Base-by-base conservation (phyloP, 2,888 invertebrate species). In the Drosophila buzzatii region DNA sequence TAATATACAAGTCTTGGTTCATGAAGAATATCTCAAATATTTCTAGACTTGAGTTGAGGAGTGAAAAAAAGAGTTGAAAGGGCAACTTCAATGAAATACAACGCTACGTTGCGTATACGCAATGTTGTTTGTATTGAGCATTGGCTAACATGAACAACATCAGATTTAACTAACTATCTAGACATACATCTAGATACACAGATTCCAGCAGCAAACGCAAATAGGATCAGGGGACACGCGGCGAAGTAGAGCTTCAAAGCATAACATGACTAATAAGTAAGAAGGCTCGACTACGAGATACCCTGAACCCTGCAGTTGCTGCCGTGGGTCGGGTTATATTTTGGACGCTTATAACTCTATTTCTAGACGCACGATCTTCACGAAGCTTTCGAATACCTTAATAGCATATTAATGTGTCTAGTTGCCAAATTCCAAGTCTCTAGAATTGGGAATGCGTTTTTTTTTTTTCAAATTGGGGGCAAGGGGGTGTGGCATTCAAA, bases 81-180 rank as follows among this genome's bases (percentile, higher is more conserved):
- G 16, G 47, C 16, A 47, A 9, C 47, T 14, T 8, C 8, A 49
- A 49, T 10, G 2, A 5, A n/a, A 18, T 9, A 12, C 18, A n/a
- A 3, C 1, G 6, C 31, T 1, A 44, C 41, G 20, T 4, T 23
- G 80, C 85, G 85, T 83, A 79, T 85, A 83, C 85, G 85, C 77
- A 83, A 85, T 77, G 80, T 72, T 67, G 70, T 82, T 31, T 47
- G 47, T 2, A 10, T 82, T 76, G 66, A 66, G 53, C 64, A 52
- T 49, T 23, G 2, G 3, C 23, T 23, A 23, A 2, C 20, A 20
- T 20, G 20, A 1, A 20, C 56, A 41, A 44, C 53, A 33, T 53
- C 52, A 37, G 27, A 41, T 16, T 39, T 51, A 35, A 23, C 51
- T n/a, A 20, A 39, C 18, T 51, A 18, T 51, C 33, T 33, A 18